phyloP scores from a whole-genome alignment of 2,113 vertebrate species.

The human region GRCh38 chr6:105819001-105819500 shows the following conservation, averaged over 20 bases:
- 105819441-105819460: background rate
- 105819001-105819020: background rate
- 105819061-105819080: background rate
- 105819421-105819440: background rate
- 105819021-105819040: background rate
- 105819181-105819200: background rate
- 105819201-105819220: background rate
- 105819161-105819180: background rate
- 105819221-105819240: background rate
- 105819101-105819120: background rate
- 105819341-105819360: background rate
- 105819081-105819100: conserved; percentile 12
- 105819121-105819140: background rate
- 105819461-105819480: background rate
- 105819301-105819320: background rate
- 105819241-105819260: background rate
- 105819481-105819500: background rate
- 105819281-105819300: background rate
- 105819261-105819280: background rate
- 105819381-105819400: background rate
- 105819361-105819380: background rate
- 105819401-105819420: background rate
- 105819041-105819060: background rate
- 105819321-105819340: background rate
- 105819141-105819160: background rate